Conservation (phyloP, 2,113 vertebrate species). For the Pygoscelis adeliae region DNA sequence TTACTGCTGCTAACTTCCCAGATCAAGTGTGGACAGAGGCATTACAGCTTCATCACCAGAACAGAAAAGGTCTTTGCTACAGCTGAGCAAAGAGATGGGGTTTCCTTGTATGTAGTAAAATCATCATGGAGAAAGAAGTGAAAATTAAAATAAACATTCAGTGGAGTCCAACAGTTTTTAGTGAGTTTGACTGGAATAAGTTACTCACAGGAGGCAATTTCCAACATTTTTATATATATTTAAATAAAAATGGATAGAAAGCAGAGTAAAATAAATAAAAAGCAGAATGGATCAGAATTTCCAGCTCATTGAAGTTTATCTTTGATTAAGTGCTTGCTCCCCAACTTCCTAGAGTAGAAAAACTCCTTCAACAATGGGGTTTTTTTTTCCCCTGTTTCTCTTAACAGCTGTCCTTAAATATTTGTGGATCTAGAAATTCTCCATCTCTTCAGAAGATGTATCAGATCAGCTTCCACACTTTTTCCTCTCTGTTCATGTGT, state of each 20-base stretch:
- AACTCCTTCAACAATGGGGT: neutral
- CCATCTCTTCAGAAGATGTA: neutral
- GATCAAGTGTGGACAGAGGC: neutral
- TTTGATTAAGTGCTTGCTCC: neutral
- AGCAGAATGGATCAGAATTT: neutral
- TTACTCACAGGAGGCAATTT: neutral
- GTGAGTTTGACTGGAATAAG: neutral
- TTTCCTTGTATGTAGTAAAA: neutral
- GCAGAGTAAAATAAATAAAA: neutral
- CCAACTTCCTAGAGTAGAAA: neutral
- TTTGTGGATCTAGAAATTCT: neutral
- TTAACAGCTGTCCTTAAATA: neutral
- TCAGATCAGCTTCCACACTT: neutral
- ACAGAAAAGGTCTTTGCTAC: neutral
- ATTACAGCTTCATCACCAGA: neutral
- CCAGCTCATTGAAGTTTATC: neutral
- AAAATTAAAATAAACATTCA: neutral
- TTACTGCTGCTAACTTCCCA: neutral
- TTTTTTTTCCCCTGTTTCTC: rapidly evolving
- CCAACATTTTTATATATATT: neutral
- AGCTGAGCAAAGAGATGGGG: neutral
- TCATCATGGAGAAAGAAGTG: neutral
- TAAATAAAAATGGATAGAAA: neutral
- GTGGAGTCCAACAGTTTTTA: neutral
- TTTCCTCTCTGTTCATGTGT: neutral